Percentiles rank a stretch among this genome's conserved stretches.
phyloP scores from a whole-genome alignment of 2,888 invertebrate species.

The Acheta domesticus region DNA sequence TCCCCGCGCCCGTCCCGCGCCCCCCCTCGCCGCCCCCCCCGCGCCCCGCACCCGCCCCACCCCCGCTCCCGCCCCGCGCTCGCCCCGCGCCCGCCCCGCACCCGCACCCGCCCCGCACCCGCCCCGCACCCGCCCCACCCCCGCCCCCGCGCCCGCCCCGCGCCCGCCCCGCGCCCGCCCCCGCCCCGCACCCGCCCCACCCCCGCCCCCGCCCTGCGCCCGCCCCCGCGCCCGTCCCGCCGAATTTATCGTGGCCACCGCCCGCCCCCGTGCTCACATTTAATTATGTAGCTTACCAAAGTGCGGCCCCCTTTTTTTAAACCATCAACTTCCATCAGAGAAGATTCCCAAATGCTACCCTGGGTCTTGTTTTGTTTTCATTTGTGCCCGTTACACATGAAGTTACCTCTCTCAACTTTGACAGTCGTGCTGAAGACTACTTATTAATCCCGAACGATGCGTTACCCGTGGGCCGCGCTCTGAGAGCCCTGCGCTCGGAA shows the following conservation, averaged over 20 bases:
- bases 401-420: constrained; percentile 12
- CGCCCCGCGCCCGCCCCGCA: not conserved
- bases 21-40: too few relatives aligned
- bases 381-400: constrained; percentile 5
- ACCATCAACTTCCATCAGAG: constrained; percentile 23
- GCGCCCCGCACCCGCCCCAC: too few relatives aligned
- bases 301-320: not conserved
- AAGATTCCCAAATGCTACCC: not conserved
- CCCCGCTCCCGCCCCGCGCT: too few relatives aligned
- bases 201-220: too few relatives aligned
- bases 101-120: not conserved
- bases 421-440: not conserved
- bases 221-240: too few relatives aligned
- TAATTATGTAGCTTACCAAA: constrained; percentile 27
- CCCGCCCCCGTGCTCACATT: constrained; percentile 29
- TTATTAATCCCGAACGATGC: not conserved
- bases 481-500: not conserved
- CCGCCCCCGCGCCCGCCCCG: too few relatives aligned
- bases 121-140: not conserved
- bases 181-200: too few relatives aligned
- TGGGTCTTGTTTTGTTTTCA: not conserved
- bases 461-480: not conserved
- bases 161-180: too few relatives aligned
- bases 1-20: too few relatives aligned
- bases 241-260: constrained; percentile 22